Percentiles rank a stretch among this genome's conserved stretches.
Conservation (phyloP, 2,888 invertebrate genomes). For the Drosophila gaucha region DNA sequence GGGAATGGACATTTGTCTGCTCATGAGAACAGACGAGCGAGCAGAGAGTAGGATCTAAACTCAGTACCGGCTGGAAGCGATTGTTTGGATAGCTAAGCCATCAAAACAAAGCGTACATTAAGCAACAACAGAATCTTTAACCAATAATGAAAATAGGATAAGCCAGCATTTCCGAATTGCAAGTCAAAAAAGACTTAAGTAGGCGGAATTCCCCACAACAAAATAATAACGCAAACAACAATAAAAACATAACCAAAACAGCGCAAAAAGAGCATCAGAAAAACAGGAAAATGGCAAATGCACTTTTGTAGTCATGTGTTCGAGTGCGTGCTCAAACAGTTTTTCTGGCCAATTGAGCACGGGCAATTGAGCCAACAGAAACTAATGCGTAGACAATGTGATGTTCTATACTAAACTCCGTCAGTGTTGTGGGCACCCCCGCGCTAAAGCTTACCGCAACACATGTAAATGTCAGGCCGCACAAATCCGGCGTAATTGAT, state of each 20-base stretch:
- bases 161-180: constrained; percentile 81
- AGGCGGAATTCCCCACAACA: constrained; percentile 77
- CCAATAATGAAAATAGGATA: constrained; percentile 82
- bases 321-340: constrained; percentile 71
- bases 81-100: constrained; percentile 71
- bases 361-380: constrained; percentile 25
- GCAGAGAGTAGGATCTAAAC: constrained; percentile 8
- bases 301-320: constrained; percentile 73
- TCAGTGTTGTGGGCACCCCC: constrained; percentile 42
- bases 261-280: constrained; percentile 38
- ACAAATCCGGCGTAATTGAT: constrained; percentile 78
- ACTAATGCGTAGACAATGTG: constrained; percentile 39
- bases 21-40: constrained; percentile 21
- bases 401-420: constrained; percentile 1
- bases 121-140: constrained; percentile 59
- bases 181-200: constrained; percentile 80
- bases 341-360: constrained; percentile 75
- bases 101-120: constrained; percentile 68
- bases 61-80: constrained; percentile 21
- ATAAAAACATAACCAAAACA: constrained; percentile 29
- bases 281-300: constrained; percentile 45
- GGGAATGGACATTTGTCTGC: constrained; percentile 24
- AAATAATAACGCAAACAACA: constrained; percentile 21
- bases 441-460: constrained; percentile 67
- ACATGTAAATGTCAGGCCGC: constrained; percentile 70